Evolutionary conservation across 2,797 vertebrate genomes (phyloP).

Genomic region (Phataginus tetradactyla): DNA sequence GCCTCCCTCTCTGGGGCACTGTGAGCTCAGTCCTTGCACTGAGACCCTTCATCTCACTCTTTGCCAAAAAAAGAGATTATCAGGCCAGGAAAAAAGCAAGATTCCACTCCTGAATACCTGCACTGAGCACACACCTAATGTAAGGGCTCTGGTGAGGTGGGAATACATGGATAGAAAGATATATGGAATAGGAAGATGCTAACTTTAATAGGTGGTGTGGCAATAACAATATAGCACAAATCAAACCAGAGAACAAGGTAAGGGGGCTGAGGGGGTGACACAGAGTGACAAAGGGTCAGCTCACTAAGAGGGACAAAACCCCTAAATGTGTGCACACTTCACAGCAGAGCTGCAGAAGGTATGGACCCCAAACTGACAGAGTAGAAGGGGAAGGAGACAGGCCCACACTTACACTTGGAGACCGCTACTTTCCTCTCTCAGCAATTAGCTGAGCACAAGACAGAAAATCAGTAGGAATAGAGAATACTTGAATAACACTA

Average conservation of each 20-base stretch:
- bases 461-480: neutral
- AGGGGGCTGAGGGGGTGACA: fast-evolving
- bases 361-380: fast-evolving
- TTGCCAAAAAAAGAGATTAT: neutral
- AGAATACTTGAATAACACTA: too few species aligned
- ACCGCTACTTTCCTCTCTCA: neutral
- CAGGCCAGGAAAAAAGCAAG: neutral
- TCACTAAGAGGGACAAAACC: neutral
- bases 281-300: neutral
- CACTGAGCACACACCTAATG: neutral
- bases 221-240: too few species aligned
- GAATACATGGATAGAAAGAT: neutral
- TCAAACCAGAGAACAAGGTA: neutral
- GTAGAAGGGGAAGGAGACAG: neutral
- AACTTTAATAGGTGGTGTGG: neutral
- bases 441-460: neutral
- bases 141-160: neutral
- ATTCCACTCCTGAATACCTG: too few species aligned
- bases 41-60: neutral
- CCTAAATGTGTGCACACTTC: neutral
- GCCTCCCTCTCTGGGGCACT: constrained; percentile 77
- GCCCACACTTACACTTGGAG: neutral
- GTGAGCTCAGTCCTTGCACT: constrained; percentile 57
- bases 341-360: fast-evolving
- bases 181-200: neutral